phyloP scores from a whole-genome alignment of 92 coral and sea anemone genomes.

The Palythoa caribaeorum region DNA sequence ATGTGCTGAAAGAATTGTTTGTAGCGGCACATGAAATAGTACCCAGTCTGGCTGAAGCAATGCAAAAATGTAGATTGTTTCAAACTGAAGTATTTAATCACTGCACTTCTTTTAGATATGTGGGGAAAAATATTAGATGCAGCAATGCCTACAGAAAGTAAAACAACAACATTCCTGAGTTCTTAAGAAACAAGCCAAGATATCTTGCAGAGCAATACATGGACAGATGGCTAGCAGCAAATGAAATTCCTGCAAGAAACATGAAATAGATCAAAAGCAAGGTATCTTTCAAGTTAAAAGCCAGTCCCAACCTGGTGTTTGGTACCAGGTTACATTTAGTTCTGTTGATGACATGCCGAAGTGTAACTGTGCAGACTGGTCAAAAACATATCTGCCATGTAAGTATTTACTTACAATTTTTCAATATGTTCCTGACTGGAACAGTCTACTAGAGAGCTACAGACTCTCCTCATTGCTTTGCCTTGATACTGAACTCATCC shows the following conservation, averaged over 20 bases:
- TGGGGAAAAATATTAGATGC: slow-evolving; percentile 34
- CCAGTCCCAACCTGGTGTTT: slow-evolving; percentile 3
- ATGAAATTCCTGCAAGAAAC: not conserved
- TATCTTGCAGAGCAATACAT: slow-evolving; percentile 26
- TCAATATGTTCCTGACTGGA: slow-evolving; percentile 40
- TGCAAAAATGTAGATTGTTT: not conserved
- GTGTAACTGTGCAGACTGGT: slow-evolving; percentile 62
- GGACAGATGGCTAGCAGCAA: not conserved
- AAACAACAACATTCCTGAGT: not conserved
- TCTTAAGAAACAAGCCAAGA: slow-evolving; percentile 36
- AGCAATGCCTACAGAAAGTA: slow-evolving; percentile 35
- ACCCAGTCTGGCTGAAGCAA: not conserved
- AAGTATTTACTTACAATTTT: slow-evolving; percentile 56
- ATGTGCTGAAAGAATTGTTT: slow-evolving; percentile 2
- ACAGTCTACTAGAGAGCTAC: slow-evolving; percentile 37
- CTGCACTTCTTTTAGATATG: slow-evolving; percentile 39
- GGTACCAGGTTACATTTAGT: not conserved
- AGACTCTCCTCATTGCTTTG: slow-evolving; percentile 3
- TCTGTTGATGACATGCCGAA: slow-evolving; percentile 36
- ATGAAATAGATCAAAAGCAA: not conserved
- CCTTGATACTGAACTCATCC: slow-evolving; percentile 48
- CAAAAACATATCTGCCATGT: slow-evolving; percentile 30
- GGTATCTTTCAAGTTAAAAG: slow-evolving; percentile 18
- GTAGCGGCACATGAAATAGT: not conserved
- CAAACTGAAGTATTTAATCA: not conserved